phyloP scores from a whole-genome alignment of 2,888 invertebrate species.

The Xanthorhoe designata region DNA sequence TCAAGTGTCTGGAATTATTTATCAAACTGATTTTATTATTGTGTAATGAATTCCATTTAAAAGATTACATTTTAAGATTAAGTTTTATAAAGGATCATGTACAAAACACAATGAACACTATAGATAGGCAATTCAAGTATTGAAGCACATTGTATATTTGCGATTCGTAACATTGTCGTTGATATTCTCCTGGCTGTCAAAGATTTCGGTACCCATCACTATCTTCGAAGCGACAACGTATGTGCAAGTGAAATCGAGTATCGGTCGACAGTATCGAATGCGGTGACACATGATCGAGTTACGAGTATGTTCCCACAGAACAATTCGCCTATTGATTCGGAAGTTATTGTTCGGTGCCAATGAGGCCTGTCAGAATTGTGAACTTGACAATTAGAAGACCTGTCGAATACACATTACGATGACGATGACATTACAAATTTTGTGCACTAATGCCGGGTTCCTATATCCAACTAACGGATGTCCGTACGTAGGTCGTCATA shows the following conservation, averaged over 20 bases:
- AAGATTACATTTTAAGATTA: too few species aligned
- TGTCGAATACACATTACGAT: conserved; percentile 11
- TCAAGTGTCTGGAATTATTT: conserved; percentile 39
- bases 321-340: conserved; percentile 70
- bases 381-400: conserved; percentile 24
- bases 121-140: neutral
- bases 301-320: conserved; percentile 48
- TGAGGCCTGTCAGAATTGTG: conserved; percentile 47
- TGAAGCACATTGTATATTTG: neutral
- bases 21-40: conserved; percentile 33
- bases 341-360: conserved; percentile 70
- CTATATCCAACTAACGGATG: too few species aligned
- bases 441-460: neutral
- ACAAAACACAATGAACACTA: neutral
- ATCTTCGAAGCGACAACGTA: conserved; percentile 1
- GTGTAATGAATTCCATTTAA: conserved; percentile 11
- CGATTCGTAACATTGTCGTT: neutral
- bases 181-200: neutral
- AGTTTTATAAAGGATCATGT: conserved; percentile 1
- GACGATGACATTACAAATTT: neutral
- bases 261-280: conserved; percentile 42
- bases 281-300: conserved; percentile 49
- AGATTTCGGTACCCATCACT: conserved; percentile 4
- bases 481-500: too few species aligned
- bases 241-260: conserved; percentile 11